These are phyloP conservation scores for Anneissia japonica DNA, from an alignment of 35 echinoderm and acorn worm genomes.

Conservation along the genomic window DNA sequence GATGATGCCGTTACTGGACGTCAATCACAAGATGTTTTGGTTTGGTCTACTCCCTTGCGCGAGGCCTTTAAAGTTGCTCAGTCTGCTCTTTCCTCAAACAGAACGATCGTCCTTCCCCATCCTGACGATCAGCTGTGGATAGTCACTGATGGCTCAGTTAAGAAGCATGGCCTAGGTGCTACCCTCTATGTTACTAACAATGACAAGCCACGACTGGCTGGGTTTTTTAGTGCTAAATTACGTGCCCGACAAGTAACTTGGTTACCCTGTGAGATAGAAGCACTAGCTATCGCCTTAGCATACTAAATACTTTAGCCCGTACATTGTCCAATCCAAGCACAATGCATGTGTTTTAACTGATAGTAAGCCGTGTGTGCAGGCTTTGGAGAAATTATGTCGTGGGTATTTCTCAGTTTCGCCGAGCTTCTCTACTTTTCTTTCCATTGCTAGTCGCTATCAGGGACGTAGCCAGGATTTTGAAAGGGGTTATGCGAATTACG, in stretches of 20 bases:
- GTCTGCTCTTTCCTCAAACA: no score
- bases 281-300: not conserved
- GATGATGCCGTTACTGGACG: no score
- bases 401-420: not conserved
- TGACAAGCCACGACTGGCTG: conserved; percentile 11
- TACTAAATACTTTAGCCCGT: not conserved
- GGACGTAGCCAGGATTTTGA: no score
- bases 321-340: not conserved
- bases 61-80: no score
- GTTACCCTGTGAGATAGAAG: no score
- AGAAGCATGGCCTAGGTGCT: conserved; percentile 15
- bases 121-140: conserved; percentile 56
- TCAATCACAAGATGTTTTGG: no score
- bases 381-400: not conserved
- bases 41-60: no score
- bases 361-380: not conserved
- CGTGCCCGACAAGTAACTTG: conserved; percentile 2
- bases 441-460: not conserved
- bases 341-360: not conserved
- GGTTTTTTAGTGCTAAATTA: conserved; percentile 44
- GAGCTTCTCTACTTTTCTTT: not conserved
- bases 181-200: not conserved
- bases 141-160: conserved; percentile 47
- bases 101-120: conserved; percentile 34
- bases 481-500: no score